Evolutionary conservation across 2,113 vertebrate species (phyloP).

Genomic region (Machaerirhynchus nigripectus): DNA sequence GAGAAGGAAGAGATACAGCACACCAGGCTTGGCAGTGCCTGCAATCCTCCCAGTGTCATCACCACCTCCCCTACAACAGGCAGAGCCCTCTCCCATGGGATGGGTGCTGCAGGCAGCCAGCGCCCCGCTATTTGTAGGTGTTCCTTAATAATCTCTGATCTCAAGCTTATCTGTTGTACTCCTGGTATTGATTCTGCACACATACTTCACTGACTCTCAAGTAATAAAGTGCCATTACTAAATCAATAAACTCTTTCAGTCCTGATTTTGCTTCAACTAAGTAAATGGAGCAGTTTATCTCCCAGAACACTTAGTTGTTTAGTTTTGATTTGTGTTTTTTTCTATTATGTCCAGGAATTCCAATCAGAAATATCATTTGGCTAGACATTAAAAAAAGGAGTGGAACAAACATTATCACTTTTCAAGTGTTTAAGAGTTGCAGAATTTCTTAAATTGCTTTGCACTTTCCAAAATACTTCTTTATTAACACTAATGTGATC

Average conservation of each 20-base stretch:
- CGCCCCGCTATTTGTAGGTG: fast-evolving
- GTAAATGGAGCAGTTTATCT: not conserved
- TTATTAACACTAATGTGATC: not conserved
- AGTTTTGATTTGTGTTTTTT: not conserved
- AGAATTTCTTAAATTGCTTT: not conserved
- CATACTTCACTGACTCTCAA: not conserved
- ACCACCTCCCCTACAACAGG: fast-evolving
- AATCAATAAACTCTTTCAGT: not conserved
- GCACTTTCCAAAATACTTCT: not conserved
- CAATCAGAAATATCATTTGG: not conserved
- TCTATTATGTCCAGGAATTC: not conserved
- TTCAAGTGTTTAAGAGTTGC: not conserved
- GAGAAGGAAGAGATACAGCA: not conserved
- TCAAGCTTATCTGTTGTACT: not conserved
- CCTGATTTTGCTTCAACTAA: not conserved
- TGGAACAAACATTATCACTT: not conserved
- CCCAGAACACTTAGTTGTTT: not conserved
- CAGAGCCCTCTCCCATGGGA: not conserved
- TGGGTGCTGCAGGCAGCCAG: not conserved
- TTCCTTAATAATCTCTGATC: not conserved
- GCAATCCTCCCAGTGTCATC: not conserved
- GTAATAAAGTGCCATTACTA: not conserved
- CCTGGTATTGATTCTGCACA: not conserved
- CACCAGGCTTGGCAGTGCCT: not conserved
- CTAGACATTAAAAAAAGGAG: not conserved